These are phyloP conservation scores for Parauchenoglanis ngamensis DNA, from an alignment of 2,797 vertebrate species.

Conservation along the genomic window DNA sequence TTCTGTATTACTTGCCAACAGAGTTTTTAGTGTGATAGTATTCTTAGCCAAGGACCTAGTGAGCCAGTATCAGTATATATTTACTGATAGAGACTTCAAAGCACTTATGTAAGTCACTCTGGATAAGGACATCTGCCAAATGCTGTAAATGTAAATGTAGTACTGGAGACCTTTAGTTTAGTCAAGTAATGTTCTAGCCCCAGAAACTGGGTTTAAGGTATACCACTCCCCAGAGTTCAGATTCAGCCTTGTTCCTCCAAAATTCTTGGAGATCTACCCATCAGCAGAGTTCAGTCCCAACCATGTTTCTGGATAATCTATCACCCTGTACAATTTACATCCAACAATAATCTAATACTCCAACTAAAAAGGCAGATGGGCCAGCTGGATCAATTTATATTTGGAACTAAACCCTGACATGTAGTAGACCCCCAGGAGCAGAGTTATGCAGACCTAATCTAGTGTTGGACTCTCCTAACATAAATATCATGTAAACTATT, in stretches of 20 bases:
- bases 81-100: too few relatives aligned
- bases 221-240: not conserved
- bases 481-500: not conserved
- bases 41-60: too few relatives aligned
- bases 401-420: not conserved
- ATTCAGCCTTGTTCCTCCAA: not conserved
- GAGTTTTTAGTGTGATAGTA: too few relatives aligned
- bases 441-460: not conserved
- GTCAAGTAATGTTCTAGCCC: not conserved
- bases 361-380: not conserved
- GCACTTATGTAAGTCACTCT: too few relatives aligned
- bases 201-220: not conserved
- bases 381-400: not conserved
- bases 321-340: not conserved
- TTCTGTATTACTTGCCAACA: too few relatives aligned
- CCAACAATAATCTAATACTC: slow-evolving; percentile 5
- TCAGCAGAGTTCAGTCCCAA: not conserved
- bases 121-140: too few relatives aligned
- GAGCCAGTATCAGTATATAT: too few relatives aligned
- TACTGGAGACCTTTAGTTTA: not conserved
- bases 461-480: slow-evolving; percentile 6
- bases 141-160: not conserved
- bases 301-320: not conserved
- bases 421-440: not conserved
- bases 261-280: not conserved